Evolutionary conservation across 2,113 vertebrate species (phyloP).

Genomic region (Edolisoma coerulescens): DNA sequence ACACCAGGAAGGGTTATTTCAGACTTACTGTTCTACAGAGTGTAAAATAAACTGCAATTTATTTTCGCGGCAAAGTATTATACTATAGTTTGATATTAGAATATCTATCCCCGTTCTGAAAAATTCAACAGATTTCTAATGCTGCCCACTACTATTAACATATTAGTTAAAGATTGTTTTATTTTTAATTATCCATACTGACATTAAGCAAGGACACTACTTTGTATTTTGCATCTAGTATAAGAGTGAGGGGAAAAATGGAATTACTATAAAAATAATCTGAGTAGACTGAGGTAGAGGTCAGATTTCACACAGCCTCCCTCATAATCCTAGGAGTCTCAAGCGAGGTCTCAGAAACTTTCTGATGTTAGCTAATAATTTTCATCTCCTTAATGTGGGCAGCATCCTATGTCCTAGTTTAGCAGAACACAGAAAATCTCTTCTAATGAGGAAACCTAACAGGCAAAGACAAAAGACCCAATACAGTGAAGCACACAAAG

Average conservation of each 20-base stretch:
- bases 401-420: not conserved
- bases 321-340: not conserved
- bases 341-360: not conserved
- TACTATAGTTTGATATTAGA: not conserved
- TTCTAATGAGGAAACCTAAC: not conserved
- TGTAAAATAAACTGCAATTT: not conserved
- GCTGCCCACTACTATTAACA: not conserved
- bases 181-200: not conserved
- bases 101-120: not conserved
- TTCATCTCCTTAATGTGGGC: not conserved
- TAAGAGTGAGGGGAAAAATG: not conserved
- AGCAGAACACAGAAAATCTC: not conserved
- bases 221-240: not conserved
- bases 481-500: not conserved
- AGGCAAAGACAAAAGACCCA: slow-evolving; percentile 21
- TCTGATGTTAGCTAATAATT: not conserved
- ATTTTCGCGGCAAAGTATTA: not conserved
- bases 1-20: not conserved
- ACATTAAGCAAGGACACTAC: not conserved
- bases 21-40: not conserved
- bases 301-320: not conserved
- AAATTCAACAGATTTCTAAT: slow-evolving; percentile 12
- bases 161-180: not conserved
- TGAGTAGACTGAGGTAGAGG: not conserved
- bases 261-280: not conserved